phyloP scores from a whole-genome alignment of 2,888 invertebrate species.

The Cephalotes varians region DNA sequence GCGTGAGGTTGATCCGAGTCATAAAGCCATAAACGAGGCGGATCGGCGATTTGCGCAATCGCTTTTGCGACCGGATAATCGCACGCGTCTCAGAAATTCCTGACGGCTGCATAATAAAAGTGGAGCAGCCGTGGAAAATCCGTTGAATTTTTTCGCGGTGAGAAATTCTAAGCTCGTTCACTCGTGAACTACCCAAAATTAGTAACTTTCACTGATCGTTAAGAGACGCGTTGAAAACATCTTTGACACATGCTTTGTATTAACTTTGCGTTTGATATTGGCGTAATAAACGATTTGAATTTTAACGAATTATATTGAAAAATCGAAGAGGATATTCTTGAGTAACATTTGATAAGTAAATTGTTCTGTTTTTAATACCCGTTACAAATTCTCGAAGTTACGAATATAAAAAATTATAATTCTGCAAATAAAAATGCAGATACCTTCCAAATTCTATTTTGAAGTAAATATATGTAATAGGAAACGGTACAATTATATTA shows the following conservation, averaged over 20 bases:
- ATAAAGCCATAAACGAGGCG: conserved; percentile 48
- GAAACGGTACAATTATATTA: not conserved
- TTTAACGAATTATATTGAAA: not conserved
- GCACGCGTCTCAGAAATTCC: conserved; percentile 42
- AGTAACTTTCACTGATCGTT: conserved; percentile 70
- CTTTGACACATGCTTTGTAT: not conserved
- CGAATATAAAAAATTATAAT: not conserved
- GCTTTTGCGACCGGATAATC: conserved; percentile 31
- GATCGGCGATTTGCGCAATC: conserved; percentile 50
- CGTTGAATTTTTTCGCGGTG: conserved; percentile 56
- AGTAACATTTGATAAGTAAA: not conserved
- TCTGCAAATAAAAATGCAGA: not conserved
- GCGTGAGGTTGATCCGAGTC: conserved; percentile 30
- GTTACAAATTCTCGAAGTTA: not conserved
- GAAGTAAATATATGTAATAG: not conserved
- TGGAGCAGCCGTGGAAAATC: conserved; percentile 59
- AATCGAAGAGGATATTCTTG: not conserved
- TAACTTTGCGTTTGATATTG: not conserved
- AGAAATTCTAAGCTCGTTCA: conserved; percentile 51
- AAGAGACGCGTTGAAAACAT: not conserved
- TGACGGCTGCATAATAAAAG: conserved; percentile 39
- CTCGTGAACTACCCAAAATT: conserved; percentile 19
- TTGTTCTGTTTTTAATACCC: not conserved
- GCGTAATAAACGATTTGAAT: not conserved
- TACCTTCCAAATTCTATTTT: not conserved